These are phyloP conservation scores for Thereva nobilitata DNA, from an alignment of 2,888 invertebrate species.

Conservation along the genomic window DNA sequence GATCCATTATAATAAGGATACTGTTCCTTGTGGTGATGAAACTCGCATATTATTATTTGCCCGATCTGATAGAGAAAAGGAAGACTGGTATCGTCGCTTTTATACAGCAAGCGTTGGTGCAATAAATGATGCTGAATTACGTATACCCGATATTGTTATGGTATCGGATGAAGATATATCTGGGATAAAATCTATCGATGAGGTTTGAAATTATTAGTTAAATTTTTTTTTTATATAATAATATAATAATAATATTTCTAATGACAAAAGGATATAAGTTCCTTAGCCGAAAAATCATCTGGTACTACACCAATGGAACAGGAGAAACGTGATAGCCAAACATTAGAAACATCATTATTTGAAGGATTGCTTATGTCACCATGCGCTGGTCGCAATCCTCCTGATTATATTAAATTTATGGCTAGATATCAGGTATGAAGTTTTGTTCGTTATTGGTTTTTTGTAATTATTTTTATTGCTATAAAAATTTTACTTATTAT, in stretches of 20 bases:
- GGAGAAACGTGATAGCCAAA: conserved; percentile 5
- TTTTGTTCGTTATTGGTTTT: conserved; percentile 40
- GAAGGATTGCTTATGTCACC: conserved; percentile 54
- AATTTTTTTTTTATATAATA: background rate
- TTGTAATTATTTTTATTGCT: conserved; percentile 42
- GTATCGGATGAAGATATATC: conserved; percentile 52
- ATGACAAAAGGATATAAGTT: no score
- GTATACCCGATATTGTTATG: conserved; percentile 51
- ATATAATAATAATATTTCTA: no score
- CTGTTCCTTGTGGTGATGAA: conserved; percentile 56
- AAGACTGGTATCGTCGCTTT: conserved; percentile 58
- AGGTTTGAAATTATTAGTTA: background rate
- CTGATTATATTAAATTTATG: conserved; percentile 56
- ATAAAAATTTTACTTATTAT: conserved; percentile 12
- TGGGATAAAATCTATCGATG: conserved; percentile 39
- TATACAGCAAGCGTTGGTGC: conserved; percentile 51
- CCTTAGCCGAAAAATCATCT: no score
- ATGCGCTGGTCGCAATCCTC: conserved; percentile 52
- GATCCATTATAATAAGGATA: background rate
- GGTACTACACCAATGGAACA: conserved; percentile 16
- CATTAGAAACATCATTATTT: conserved; percentile 40
- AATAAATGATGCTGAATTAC: conserved; percentile 54
- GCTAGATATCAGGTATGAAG: conserved; percentile 53
- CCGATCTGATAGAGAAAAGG: conserved; percentile 56
- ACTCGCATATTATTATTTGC: conserved; percentile 54